A percentile compares a stretch with the other conserved stretches of the same genome.
Conservation (phyloP, 1,140 invertebrate genomes). For the Globodera rostochiensis region DNA sequence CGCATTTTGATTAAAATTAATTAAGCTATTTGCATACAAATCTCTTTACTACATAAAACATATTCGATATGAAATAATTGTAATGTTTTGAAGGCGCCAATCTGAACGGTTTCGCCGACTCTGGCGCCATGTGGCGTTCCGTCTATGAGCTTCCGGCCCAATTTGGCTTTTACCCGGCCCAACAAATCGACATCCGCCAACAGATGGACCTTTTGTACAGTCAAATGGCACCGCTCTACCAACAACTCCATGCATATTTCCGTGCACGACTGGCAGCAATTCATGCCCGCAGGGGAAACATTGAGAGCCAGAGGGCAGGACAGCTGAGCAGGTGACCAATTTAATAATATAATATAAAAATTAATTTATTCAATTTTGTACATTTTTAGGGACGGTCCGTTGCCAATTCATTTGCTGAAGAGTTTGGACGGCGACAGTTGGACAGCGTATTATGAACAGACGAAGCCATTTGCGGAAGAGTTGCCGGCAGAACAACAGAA, state of each 20-base stretch:
- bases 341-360: no score
- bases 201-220: conserved; percentile 41
- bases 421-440: conserved; percentile 46
- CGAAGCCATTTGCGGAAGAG: conserved; percentile 47
- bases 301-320: neutral
- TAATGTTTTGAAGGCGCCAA: conserved; percentile 34
- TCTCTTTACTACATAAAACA: no score
- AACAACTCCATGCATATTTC: conserved; percentile 51
- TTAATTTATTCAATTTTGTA: neutral
- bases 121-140: conserved; percentile 49
- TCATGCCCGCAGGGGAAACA: conserved; percentile 18
- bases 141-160: conserved; percentile 44
- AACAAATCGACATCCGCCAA: conserved; percentile 34
- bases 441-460: conserved; percentile 45
- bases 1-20: no score
- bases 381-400: conserved; percentile 67
- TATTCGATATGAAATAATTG: neutral
- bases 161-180: conserved; percentile 10
- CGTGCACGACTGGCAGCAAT: conserved; percentile 44
- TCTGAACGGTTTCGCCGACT: conserved; percentile 48
- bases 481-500: conserved; percentile 33
- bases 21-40: no score
- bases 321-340: neutral
- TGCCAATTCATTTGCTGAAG: conserved; percentile 74
- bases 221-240: conserved; percentile 48